Evolutionary conservation across 2,888 invertebrate species (phyloP).

Genomic region (Petrolisthes cinctipes): DNA sequence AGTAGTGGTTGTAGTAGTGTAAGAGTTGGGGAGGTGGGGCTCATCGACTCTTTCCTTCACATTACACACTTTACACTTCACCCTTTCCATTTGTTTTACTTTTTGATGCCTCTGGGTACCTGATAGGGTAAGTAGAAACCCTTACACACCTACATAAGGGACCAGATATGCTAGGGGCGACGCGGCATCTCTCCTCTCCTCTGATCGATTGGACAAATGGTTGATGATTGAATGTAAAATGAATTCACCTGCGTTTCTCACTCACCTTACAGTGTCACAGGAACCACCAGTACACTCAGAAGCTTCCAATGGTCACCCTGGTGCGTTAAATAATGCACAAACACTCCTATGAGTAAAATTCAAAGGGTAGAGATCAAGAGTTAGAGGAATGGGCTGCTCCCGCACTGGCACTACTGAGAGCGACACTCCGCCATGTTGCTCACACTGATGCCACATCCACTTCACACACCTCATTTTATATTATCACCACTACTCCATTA

Average conservation of each 20-base stretch:
- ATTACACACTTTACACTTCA: not conserved
- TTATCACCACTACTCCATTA: not conserved
- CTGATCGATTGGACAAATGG: constrained; percentile 62
- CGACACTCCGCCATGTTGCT: constrained; percentile 53
- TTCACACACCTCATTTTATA: not conserved
- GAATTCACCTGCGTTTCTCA: constrained; percentile 51
- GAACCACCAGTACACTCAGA: not conserved
- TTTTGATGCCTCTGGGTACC: too few species aligned
- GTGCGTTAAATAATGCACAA: constrained; percentile 34
- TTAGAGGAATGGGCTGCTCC: constrained; percentile 35
- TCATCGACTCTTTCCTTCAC: not conserved
- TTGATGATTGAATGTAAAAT: constrained; percentile 59
- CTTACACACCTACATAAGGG: constrained; percentile 4
- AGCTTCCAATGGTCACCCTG: constrained; percentile 24
- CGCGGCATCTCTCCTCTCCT: constrained; percentile 36
- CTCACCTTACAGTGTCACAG: constrained; percentile 39
- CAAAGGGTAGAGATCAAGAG: constrained; percentile 34
- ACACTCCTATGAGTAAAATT: constrained; percentile 31
- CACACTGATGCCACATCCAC: constrained; percentile 44
- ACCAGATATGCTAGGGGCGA: constrained; percentile 28
- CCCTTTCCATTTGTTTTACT: too few species aligned
- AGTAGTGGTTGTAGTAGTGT: not conserved
- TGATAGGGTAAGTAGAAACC: not conserved
- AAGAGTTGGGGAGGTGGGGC: not conserved
- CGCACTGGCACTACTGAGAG: constrained; percentile 50